Base-by-base conservation (phyloP, 2,797 vertebrate species). In the Platalea minor region DNA sequence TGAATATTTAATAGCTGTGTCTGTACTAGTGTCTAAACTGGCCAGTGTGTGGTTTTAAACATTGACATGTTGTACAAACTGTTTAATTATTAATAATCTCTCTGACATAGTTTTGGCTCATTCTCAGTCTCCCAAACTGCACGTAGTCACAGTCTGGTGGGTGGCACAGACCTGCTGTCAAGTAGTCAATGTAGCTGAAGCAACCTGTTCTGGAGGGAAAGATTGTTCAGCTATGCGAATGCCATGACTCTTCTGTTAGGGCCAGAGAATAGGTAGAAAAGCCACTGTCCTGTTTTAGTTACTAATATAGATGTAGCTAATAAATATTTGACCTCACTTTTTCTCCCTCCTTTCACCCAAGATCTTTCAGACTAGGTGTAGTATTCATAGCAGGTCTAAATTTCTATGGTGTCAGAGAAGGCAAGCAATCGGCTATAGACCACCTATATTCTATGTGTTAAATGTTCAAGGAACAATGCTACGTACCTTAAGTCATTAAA, bases 141-240 rank as follows among this genome's bases (percentile, higher is more conserved):
- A 59, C 0, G 0, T n/a, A 37, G 14, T 43, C 43, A 18, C 20
- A 37, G 48, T 24, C 23, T 31, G 33, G 26, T 37, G n/a, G 13
- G 41, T 15, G 48, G 26, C 25, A 60, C 13, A 39, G 53, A 28
- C 10, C 21, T 56, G 16, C 33, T 76, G 31, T 75, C 35, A 65
- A 18, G 21, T 33, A 35, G 11, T 48, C 45, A 28, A 11, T 45
- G 31, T 6, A 46, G 56, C 21, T 53, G 39, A 82, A 73, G 41
- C 39, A 59, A 37, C 23, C 9, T 48, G 7, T 35, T 45, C 45
- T 72, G 59, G 15, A 57, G 37, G 29, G 18, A 60, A 63, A 9
- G 64, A 43, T 3, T 7, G 5, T 33, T 53, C 39, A 50, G 21
- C 25, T 33, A 2, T 35, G 29, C 35, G 35, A 50, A 26, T 24